phyloP scores from a whole-genome alignment of 2,888 invertebrate genomes.

The Ophonus ardosiacus region DNA sequence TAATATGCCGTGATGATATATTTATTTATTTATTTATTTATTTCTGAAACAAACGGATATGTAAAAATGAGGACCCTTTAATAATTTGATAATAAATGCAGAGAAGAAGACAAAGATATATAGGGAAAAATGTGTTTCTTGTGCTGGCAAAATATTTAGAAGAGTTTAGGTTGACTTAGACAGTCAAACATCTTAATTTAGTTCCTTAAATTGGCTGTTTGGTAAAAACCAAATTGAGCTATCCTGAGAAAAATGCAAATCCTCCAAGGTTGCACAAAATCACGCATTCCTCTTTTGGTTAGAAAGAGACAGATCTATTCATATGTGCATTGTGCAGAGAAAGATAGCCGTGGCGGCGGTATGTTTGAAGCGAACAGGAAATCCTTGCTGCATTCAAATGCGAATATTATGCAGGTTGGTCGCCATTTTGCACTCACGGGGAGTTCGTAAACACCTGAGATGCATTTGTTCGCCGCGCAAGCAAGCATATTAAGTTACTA shows the following conservation, averaged over 20 bases:
- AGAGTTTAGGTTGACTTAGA: too few species aligned
- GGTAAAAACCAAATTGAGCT: constrained; percentile 41
- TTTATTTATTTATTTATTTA: too few species aligned
- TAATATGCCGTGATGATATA: too few species aligned
- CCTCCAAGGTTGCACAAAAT: constrained; percentile 37
- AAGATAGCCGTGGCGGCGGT: constrained; percentile 53
- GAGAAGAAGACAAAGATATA: too few species aligned
- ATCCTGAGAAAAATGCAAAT: constrained; percentile 52
- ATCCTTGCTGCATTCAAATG: constrained; percentile 73
- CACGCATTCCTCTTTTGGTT: constrained; percentile 18
- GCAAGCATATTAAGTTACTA: constrained; percentile 49
- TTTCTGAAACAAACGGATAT: too few species aligned
- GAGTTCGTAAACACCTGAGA: constrained; percentile 36
- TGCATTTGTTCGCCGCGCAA: constrained; percentile 23
- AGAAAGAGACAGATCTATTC: background rate
- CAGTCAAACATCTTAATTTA: background rate
- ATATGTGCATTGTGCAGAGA: background rate
- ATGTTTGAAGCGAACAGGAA: constrained; percentile 68
- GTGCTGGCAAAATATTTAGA: too few species aligned
- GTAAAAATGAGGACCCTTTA: too few species aligned
- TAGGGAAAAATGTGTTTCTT: too few species aligned
- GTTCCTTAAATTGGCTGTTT: background rate
- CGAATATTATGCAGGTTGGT: constrained; percentile 73
- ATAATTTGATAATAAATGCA: too few species aligned
- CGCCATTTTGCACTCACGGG: constrained; percentile 63